phyloP scores from a whole-genome alignment of 2,888 invertebrate species.

The Sinodicranocentrus sp. region DNA sequence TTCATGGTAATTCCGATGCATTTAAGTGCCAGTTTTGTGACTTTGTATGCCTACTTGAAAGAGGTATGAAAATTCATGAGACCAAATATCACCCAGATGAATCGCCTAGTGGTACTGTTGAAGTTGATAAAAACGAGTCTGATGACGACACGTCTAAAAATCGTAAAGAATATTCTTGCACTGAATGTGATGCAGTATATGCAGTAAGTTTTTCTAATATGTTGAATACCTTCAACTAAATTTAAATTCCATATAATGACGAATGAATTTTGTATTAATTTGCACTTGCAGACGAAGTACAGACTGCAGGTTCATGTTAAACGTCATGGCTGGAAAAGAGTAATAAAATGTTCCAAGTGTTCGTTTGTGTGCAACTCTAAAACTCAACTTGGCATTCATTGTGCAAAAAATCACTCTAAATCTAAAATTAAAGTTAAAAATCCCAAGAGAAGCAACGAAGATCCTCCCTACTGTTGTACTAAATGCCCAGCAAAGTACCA shows the following conservation, averaged over 20 bases:
- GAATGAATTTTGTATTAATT: slow-evolving; percentile 7
- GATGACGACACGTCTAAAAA: background rate
- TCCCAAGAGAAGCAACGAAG: background rate
- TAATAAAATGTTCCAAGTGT: slow-evolving; percentile 18
- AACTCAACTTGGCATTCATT: background rate
- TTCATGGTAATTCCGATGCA: slow-evolving; percentile 19
- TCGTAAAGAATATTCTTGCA: background rate
- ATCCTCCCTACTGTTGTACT: background rate
- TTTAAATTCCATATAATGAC: background rate
- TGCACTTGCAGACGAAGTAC: slow-evolving; percentile 13
- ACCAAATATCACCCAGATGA: slow-evolving; percentile 29
- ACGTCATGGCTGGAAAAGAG: slow-evolving; percentile 13
- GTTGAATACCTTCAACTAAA: too few relatives aligned
- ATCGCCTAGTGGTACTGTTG: too few relatives aligned
- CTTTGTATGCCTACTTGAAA: slow-evolving; percentile 29
- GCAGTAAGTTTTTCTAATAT: slow-evolving; percentile 3
- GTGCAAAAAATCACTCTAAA: too few relatives aligned
- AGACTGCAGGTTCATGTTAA: slow-evolving; percentile 17
- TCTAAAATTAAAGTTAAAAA: too few relatives aligned
- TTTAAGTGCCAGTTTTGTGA: slow-evolving; percentile 16
- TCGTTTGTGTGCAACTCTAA: slow-evolving; percentile 25
- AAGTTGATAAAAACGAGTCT: background rate
- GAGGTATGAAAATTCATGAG: slow-evolving; percentile 46
- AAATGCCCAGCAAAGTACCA: slow-evolving; percentile 24
- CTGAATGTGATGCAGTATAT: slow-evolving; percentile 10